Base-by-base conservation (phyloP, 1,140 invertebrate genomes). In the Cydia pomonella region DNA sequence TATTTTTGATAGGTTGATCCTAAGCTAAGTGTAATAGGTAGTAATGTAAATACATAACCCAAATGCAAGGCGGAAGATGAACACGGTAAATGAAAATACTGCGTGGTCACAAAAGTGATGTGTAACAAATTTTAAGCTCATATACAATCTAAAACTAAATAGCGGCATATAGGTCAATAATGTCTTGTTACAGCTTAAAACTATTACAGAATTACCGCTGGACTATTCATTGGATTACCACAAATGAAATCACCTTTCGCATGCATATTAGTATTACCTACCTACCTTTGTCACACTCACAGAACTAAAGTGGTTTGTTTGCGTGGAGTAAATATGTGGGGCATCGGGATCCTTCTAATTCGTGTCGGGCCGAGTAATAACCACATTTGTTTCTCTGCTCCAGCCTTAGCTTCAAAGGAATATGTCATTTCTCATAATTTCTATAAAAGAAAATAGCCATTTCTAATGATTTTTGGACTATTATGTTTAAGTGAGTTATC, bases 261-360 rank as follows among this genome's bases (percentile, higher is more conserved):
- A 53, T 53, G 7, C n/a, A 53, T 18, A 18, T 18, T 1, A 0
- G 50, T 53, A n/a, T n/a, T n/a, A 53, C 50, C 50, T 18, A 21
- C 50, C n/a, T 53, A 18, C 6, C n/a, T n/a, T 18, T 7, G 50
- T 18, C n/a, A 53, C 50, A 53, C 5, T 21, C 16, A n/a, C n/a
- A 53, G 50, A 44, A 44, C 50, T n/a, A 1, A n/a, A 53, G 16
- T 18, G 50, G 50, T 18, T 53, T 53, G 50, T 53, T 53, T 53
- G 50, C 18, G 16, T 53, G 50, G n/a, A 53, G 50, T 53, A 53
- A 53, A 50, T 53, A 53, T 44, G 41, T 53, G n/a, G n/a, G 50
- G 50, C 50, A 53, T 2, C 6, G 50, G 50, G 16, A 53, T 53
- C 16, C 50, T 53, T 53, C 50, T 5, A 18, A 18, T 53, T 7